phyloP scores from a whole-genome alignment of 1,140 invertebrate genomes.

The Gryllus bimaculatus region DNA sequence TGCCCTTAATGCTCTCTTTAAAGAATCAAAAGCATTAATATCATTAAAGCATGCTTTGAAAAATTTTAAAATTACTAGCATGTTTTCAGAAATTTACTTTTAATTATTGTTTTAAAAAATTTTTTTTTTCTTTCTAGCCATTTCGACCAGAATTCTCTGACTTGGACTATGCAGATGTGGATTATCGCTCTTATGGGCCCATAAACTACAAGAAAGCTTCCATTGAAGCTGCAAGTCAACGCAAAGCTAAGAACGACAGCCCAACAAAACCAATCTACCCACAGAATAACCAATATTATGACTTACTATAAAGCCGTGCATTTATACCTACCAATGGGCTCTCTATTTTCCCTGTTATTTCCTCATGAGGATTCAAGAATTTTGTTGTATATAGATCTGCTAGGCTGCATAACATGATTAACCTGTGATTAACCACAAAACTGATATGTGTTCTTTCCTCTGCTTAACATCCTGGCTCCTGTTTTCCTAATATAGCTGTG shows the following conservation, averaged over 20 bases:
- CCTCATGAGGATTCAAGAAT: conserved; percentile 9
- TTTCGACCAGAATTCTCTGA: conserved; percentile 59
- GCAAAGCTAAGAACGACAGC: conserved; percentile 11
- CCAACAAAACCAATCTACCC: conserved; percentile 12
- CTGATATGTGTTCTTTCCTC: conserved; percentile 13
- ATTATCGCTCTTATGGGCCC: conserved; percentile 76
- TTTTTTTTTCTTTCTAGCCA: conserved; percentile 43
- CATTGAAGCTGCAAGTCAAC: conserved; percentile 35
- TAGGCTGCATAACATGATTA: conserved; percentile 7
- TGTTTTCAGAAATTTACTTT: not conserved
- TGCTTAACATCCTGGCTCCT: not conserved
- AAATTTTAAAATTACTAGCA: not conserved
- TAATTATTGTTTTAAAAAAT: not conserved
- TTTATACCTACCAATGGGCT: conserved; percentile 12
- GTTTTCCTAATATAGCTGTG: conserved; percentile 4
- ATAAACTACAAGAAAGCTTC: conserved; percentile 85
- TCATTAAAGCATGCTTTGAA: no score
- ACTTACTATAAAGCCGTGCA: conserved; percentile 16
- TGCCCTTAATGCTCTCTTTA: no score
- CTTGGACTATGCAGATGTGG: conserved; percentile 80
- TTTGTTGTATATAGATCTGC: not conserved
- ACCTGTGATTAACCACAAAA: conserved; percentile 12
- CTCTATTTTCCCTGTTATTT: conserved; percentile 6
- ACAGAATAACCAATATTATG: conserved; percentile 10
- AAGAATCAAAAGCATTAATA: no score